These are phyloP conservation scores for Triplophysa dalaica DNA, from an alignment of 2,113 vertebrate genomes.

Conservation along the genomic window DNA sequence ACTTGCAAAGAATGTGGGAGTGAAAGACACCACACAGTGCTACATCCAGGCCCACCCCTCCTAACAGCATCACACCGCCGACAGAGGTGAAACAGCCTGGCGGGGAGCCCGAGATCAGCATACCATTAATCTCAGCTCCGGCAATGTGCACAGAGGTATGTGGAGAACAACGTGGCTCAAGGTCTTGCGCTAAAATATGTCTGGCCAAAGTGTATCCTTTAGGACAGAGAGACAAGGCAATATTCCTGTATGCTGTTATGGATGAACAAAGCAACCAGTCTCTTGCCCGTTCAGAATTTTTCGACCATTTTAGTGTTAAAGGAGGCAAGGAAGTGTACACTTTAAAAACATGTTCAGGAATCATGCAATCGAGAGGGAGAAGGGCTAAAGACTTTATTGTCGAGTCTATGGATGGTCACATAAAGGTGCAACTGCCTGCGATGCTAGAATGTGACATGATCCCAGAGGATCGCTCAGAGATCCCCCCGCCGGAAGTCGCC, in stretches of 20 bases:
- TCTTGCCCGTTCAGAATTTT: neutral
- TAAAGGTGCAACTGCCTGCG: neutral
- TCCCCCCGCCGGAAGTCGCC: neutral
- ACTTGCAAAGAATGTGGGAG: no score
- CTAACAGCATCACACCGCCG: no score
- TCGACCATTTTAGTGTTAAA: constrained; percentile 16
- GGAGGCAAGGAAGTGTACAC: neutral
- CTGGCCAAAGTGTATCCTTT: neutral
- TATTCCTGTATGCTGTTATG: neutral
- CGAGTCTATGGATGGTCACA: neutral
- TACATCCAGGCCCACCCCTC: no score
- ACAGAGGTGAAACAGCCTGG: neutral
- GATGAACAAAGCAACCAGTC: neutral
- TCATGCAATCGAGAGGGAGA: neutral
- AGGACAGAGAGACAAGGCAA: neutral
- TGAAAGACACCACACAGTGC: no score
- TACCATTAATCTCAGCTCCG: neutral
- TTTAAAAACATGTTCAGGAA: constrained; percentile 32
- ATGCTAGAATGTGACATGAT: constrained; percentile 7
- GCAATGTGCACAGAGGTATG: neutral
- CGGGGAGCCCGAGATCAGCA: constrained; percentile 8
- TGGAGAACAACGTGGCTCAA: neutral
- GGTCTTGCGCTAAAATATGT: constrained; percentile 1
- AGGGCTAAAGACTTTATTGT: neutral
- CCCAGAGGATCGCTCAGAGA: neutral